phyloP scores from a whole-genome alignment of 2,113 vertebrate species.

The Oriolus oriolus region DNA sequence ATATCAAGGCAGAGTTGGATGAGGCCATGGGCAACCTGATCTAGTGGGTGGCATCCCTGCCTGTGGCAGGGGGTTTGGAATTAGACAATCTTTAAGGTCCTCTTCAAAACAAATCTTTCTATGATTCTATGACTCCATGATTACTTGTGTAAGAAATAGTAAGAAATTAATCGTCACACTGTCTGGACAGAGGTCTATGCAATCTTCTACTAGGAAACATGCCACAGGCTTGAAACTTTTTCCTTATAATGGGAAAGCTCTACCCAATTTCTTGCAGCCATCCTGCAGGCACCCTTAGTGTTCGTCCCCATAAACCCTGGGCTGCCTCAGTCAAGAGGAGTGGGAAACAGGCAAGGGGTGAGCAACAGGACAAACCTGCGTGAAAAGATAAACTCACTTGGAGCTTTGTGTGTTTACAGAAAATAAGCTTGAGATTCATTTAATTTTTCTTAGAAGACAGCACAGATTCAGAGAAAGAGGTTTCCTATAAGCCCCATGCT shows the following conservation, averaged over 20 bases:
- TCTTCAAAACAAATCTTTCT: neutral
- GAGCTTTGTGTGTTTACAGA: neutral
- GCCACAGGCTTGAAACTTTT: neutral
- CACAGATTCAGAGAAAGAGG: neutral
- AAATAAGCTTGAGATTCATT: neutral
- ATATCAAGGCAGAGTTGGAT: neutral
- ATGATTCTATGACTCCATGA: neutral
- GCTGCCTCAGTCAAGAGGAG: neutral
- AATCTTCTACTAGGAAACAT: neutral
- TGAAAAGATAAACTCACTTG: neutral
- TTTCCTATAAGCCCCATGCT: neutral
- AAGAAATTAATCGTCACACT: neutral
- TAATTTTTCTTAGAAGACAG: neutral
- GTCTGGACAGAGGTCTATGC: neutral
- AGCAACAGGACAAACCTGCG: neutral
- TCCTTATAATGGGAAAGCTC: neutral
- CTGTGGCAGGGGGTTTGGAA: rapidly evolving
- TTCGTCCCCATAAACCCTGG: neutral
- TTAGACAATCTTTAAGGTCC: neutral
- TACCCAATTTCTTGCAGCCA: neutral
- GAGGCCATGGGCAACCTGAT: neutral
- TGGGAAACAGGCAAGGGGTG: neutral
- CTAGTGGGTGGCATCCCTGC: neutral
- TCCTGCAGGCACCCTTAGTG: neutral
- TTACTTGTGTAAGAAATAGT: neutral